A percentile compares a stretch with the other conserved stretches of the same genome.
Evolutionary conservation across 2,888 invertebrate genomes (phyloP).

Genomic region (Andrena fulva): DNA sequence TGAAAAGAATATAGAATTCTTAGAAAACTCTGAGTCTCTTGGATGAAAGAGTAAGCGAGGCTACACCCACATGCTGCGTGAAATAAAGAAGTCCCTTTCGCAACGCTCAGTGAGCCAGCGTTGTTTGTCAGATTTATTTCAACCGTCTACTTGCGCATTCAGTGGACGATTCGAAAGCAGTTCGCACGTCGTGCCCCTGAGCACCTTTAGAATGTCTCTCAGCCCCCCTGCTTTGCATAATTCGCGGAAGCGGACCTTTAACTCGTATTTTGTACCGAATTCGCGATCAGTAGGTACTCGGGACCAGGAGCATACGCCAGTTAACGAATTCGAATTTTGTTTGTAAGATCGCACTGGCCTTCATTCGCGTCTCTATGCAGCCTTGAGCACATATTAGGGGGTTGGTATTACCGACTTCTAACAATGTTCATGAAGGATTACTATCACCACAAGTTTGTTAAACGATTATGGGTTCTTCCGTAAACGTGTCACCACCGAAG

Average conservation of each 20-base stretch:
- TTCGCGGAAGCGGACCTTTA: conserved; percentile 35
- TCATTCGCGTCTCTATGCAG: no score
- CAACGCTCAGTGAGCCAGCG: background rate
- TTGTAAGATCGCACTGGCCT: no score
- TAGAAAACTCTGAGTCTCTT: background rate
- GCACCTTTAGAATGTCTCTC: conserved; percentile 8
- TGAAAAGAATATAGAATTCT: background rate
- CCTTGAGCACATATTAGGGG: no score
- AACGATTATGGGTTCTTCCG: background rate
- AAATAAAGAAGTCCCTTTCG: conserved; percentile 16
- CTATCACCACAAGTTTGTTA: no score
- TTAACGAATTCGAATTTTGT: background rate
- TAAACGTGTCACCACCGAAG: background rate
- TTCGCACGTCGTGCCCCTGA: conserved; percentile 28
- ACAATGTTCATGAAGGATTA: no score
- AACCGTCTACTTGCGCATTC: conserved; percentile 41
- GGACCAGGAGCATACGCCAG: background rate
- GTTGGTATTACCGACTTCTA: no score
- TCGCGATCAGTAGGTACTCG: background rate
- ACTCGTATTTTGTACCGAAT: background rate
- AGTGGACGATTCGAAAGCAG: conserved; percentile 40
- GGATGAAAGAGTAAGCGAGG: background rate
- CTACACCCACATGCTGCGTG: background rate
- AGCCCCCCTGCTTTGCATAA: conserved; percentile 55
- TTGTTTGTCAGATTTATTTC: conserved; percentile 26